A percentile compares a stretch with the other conserved stretches of the same genome.
phyloP scores from a whole-genome alignment of 2,797 vertebrate genomes.

The Pangasius macronema region DNA sequence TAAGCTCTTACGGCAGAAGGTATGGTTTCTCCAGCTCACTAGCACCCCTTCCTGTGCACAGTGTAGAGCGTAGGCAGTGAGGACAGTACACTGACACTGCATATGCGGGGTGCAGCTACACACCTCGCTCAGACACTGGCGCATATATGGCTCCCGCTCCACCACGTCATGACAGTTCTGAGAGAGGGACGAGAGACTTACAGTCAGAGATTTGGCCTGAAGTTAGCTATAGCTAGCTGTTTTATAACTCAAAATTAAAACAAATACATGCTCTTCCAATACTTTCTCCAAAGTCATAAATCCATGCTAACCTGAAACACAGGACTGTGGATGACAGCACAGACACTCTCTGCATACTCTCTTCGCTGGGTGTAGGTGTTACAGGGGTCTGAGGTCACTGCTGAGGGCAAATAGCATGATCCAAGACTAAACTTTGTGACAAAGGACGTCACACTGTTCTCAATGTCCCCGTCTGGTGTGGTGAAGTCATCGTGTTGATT shows the following conservation, averaged over 20 bases:
- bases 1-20: slow-evolving; percentile 80
- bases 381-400: slow-evolving; percentile 69
- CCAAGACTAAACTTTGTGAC: slow-evolving; percentile 74
- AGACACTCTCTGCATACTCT: slow-evolving; percentile 73
- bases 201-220: background rate
- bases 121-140: slow-evolving; percentile 77
- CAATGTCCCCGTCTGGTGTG: slow-evolving; percentile 86
- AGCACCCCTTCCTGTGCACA: slow-evolving; percentile 80
- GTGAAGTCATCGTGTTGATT: slow-evolving; percentile 89
- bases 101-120: slow-evolving; percentile 72
- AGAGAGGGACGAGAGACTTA: background rate
- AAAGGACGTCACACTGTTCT: slow-evolving; percentile 77
- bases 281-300: background rate
- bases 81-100: slow-evolving; percentile 78
- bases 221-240: background rate
- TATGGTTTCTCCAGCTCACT: slow-evolving; percentile 81
- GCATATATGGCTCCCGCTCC: slow-evolving; percentile 79
- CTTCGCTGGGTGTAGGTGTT: slow-evolving; percentile 74
- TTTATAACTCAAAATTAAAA: background rate
- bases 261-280: background rate
- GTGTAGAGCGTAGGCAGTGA: slow-evolving; percentile 78
- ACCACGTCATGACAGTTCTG: slow-evolving; percentile 83
- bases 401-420: slow-evolving; percentile 63
- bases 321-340: slow-evolving; percentile 73
- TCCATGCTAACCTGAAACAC: slow-evolving; percentile 80